A percentile compares a stretch with the other conserved stretches of the same genome.
These are phyloP conservation scores for Hemibagrus wyckioides DNA, from an alignment of 2,113 vertebrate species.

Conservation along the genomic window DNA sequence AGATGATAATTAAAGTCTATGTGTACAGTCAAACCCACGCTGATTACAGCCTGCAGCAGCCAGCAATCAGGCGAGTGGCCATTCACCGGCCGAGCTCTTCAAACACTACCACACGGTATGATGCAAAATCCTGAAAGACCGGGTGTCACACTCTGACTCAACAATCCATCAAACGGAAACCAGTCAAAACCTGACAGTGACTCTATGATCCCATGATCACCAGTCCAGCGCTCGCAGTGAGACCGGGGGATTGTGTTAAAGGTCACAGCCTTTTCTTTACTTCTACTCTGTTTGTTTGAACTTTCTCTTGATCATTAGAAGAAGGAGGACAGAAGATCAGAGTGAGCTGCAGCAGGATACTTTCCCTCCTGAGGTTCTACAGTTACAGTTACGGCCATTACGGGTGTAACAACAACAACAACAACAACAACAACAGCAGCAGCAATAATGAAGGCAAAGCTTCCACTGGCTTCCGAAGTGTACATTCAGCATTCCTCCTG, in stretches of 20 bases:
- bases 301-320: not conserved
- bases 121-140: slow-evolving; percentile 22
- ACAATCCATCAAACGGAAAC: slow-evolving; percentile 24
- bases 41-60: not conserved
- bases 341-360: not conserved
- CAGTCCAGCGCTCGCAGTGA: not conserved
- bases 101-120: not conserved
- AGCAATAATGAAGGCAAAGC: not conserved
- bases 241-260: not conserved
- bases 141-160: slow-evolving; percentile 32
- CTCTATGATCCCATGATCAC: not conserved
- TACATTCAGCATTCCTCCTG: not conserved
- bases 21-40: not conserved
- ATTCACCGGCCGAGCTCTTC: not conserved
- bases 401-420: not conserved
- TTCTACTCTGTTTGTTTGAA: not conserved
- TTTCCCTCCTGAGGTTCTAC: not conserved
- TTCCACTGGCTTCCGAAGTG: not conserved
- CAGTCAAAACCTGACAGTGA: slow-evolving; percentile 16
- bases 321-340: not conserved
- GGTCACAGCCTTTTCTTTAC: not conserved
- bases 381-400: not conserved
- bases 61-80: not conserved
- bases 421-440: not conserved
- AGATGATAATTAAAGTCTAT: not conserved